phyloP scores from a whole-genome alignment of 2,113 vertebrate genomes.

The Axis porcinus region DNA sequence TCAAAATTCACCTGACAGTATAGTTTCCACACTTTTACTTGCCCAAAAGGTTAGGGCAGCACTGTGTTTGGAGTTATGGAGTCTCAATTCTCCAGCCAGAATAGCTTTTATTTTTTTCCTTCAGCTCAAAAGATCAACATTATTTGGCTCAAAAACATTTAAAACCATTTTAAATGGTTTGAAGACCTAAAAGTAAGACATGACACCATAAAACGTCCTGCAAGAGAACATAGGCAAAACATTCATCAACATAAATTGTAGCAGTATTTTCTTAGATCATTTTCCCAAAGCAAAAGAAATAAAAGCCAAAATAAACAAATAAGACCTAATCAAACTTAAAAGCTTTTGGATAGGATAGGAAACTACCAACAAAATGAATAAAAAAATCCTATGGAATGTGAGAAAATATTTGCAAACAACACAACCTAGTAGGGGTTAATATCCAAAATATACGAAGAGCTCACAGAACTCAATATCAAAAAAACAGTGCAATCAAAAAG shows the following conservation, averaged over 20 bases:
- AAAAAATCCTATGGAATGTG: neutral
- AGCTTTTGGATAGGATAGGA: neutral
- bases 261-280: neutral
- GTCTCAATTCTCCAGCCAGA: neutral
- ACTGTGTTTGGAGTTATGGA: neutral
- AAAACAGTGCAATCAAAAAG: neutral
- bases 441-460: neutral
- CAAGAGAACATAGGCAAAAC: neutral
- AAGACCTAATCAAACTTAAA: neutral
- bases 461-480: neutral
- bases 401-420: neutral
- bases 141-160: slow-evolving; percentile 15
- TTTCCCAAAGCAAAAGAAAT: neutral
- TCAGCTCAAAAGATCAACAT: neutral
- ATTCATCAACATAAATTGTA: neutral
- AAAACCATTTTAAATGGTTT: neutral
- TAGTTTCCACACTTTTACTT: neutral
- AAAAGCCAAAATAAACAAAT: neutral
- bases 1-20: neutral
- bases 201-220: neutral
- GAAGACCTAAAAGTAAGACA: neutral
- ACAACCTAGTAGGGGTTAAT: neutral
- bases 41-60: neutral
- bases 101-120: neutral
- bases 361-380: neutral